Conservation (phyloP, 2,797 vertebrate species). For the Chloroceryle inda region DNA sequence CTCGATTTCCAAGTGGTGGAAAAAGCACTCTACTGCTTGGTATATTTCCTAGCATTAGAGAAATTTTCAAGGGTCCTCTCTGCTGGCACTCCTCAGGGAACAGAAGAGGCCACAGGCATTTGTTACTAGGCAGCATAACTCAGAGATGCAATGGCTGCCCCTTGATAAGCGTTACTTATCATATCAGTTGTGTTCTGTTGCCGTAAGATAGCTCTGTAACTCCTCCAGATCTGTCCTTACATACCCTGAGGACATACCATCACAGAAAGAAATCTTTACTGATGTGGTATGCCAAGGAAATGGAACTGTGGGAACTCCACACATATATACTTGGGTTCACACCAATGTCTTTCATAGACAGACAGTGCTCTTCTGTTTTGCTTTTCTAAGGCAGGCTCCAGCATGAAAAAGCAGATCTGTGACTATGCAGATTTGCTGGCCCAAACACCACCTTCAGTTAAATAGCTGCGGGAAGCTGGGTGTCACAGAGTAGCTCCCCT, state of each 20-base stretch:
- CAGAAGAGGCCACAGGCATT: background rate
- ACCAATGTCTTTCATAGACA: background rate
- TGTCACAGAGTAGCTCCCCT: constrained; percentile 29
- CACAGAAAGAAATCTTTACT: constrained; percentile 14
- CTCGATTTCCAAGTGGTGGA: background rate
- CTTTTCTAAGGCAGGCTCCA: constrained; percentile 23
- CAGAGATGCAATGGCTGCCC: background rate
- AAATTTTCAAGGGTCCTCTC: background rate
- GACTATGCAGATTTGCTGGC: constrained; percentile 59
- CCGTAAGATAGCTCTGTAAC: constrained; percentile 7
- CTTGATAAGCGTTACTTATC: background rate
- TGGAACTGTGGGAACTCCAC: background rate
- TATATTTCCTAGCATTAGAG: background rate
- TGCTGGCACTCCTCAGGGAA: background rate
- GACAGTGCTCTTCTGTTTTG: constrained; percentile 39
- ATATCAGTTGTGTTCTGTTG: background rate
- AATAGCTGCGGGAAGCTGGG: constrained; percentile 36
- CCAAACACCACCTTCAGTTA: background rate
- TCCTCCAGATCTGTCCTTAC: constrained; percentile 36
- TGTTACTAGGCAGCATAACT: background rate
- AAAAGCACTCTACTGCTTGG: background rate
- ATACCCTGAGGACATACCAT: background rate
- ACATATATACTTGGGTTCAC: background rate
- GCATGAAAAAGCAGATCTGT: constrained; percentile 53
- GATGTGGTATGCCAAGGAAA: background rate